These are phyloP conservation scores for Myoxocephalus aenaeus DNA, from an alignment of 2,797 vertebrate genomes.

Conservation along the genomic window DNA sequence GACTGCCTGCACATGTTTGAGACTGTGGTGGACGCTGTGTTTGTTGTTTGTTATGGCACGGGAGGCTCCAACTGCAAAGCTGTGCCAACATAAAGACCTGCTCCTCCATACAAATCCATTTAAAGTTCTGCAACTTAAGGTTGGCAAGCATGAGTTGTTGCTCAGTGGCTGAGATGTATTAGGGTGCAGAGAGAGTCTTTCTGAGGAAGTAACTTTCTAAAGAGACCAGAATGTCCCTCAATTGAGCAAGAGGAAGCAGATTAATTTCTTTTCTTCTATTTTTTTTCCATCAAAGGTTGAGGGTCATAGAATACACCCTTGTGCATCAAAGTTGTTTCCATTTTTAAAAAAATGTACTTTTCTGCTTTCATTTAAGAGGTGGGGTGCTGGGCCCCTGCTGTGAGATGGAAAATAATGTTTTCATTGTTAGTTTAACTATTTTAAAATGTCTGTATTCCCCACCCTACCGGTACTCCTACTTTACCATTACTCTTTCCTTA, in stretches of 20 bases:
- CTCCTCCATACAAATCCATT: constrained; percentile 56
- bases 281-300: neutral
- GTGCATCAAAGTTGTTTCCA: constrained; percentile 22
- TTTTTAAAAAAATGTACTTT: too few relatives aligned
- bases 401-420: neutral
- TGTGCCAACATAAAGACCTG: constrained; percentile 49
- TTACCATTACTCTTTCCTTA: neutral
- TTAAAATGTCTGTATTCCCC: neutral
- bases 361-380: constrained; percentile 21
- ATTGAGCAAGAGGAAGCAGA: constrained; percentile 25
- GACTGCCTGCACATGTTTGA: constrained; percentile 26
- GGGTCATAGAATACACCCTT: constrained; percentile 7
- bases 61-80: constrained; percentile 21
- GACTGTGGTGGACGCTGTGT: constrained; percentile 21
- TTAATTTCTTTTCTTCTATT: constrained; percentile 2
- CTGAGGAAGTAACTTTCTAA: constrained; percentile 49
- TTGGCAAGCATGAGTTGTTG: constrained; percentile 53
- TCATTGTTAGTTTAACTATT: neutral
- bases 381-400: neutral
- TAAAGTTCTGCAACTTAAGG: constrained; percentile 33
- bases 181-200: constrained; percentile 55
- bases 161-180: constrained; percentile 47
- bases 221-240: constrained; percentile 29
- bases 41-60: constrained; percentile 43
- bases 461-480: neutral